Evolutionary conservation across 2,113 vertebrate genomes (phyloP).

Genomic region (Bombycilla garrulus): DNA sequence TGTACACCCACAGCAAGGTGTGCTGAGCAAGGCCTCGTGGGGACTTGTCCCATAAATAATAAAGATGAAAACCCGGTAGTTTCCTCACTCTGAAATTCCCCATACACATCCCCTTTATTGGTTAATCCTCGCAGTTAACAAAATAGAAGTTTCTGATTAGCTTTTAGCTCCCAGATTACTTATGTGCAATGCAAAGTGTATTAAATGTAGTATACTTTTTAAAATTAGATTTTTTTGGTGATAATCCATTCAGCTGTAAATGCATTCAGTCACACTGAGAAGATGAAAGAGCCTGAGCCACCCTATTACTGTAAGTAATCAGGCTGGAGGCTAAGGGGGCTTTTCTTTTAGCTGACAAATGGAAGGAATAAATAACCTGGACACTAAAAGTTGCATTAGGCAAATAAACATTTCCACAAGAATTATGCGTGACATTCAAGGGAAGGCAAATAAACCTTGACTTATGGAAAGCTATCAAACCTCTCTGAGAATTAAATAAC

Average conservation of each 20-base stretch:
- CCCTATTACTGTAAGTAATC: constrained; percentile 61
- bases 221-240: constrained; percentile 18
- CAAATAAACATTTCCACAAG: constrained; percentile 82
- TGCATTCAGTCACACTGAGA: constrained; percentile 1
- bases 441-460: constrained; percentile 79
- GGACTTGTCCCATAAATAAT: background rate
- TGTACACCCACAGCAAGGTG: fast-evolving
- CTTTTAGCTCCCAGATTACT: background rate
- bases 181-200: background rate
- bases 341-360: constrained; percentile 73
- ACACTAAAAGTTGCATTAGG: constrained; percentile 81
- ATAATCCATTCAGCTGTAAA: constrained; percentile 15
- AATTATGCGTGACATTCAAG: constrained; percentile 76
- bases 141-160: background rate
- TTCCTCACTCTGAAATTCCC: background rate
- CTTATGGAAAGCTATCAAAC: constrained; percentile 72
- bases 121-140: constrained; percentile 28
- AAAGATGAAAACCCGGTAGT: background rate
- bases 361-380: constrained; percentile 75
- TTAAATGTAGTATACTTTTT: constrained; percentile 12
- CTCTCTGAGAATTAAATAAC: constrained; percentile 75
- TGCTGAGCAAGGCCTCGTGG: fast-evolving
- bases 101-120: background rate
- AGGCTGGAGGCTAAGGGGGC: constrained; percentile 65
- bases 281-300: constrained; percentile 48